Conservation (phyloP, 2,888 invertebrate genomes). For the Parascotia fuliginaria region DNA sequence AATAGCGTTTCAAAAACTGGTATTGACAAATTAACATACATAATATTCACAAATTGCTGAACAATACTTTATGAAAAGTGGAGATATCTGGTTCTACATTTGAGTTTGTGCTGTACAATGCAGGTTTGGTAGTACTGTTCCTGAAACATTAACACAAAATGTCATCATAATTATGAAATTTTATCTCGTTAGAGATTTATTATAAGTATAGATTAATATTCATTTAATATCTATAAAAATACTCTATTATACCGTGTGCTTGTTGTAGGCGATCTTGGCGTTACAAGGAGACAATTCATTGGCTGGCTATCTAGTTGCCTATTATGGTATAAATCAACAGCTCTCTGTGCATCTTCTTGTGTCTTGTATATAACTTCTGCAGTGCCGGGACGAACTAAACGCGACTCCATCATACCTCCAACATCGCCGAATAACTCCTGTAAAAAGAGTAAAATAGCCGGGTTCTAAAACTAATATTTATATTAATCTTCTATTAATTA, state of each 20-base stretch:
- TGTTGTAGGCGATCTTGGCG: conserved; percentile 83
- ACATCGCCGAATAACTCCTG: conserved; percentile 97
- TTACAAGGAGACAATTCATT: conserved; percentile 95
- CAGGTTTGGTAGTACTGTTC: conserved; percentile 66
- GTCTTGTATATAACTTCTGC: conserved; percentile 96
- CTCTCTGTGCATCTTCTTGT: conserved; percentile 94
- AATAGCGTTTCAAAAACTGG: too few relatives aligned
- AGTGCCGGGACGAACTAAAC: conserved; percentile 93
- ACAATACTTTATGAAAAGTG: conserved; percentile 90
- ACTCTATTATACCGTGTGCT: conserved; percentile 49
- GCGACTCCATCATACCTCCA: conserved; percentile 93
- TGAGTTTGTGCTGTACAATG: conserved; percentile 81
- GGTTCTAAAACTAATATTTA: too few relatives aligned
- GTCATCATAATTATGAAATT: neutral
- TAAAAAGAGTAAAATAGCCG: conserved; percentile 35
- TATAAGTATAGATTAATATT: too few relatives aligned
- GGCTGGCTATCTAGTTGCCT: conserved; percentile 96
- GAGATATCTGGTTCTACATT: conserved; percentile 88
- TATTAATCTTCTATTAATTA: too few relatives aligned
- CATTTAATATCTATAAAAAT: neutral
- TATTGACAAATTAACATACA: too few relatives aligned
- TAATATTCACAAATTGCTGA: conserved; percentile 73
- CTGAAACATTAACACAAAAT: conserved; percentile 55
- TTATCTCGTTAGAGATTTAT: too few relatives aligned
- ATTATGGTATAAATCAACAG: conserved; percentile 97